Base-by-base conservation (phyloP, 2,888 invertebrate genomes). In the Scrobipalpa atriplicella region DNA sequence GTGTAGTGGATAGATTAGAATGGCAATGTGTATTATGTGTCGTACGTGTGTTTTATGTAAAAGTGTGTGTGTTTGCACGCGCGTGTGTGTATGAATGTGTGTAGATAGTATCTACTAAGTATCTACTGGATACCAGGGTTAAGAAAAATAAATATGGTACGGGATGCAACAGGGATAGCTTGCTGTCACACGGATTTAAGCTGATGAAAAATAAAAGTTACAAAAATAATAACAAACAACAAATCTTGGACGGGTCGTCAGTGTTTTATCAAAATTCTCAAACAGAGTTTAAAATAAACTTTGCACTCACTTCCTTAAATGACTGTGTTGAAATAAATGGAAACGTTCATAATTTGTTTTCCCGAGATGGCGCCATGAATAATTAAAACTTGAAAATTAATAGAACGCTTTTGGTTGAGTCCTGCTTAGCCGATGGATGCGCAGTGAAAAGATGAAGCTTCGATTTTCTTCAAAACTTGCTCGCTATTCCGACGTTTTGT, bases 291-390 rank as follows among this genome's bases (percentile, higher is more conserved):
- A 58, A 58, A 58, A 29, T 58, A 36, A 72, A 74, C 74, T 73
- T 72, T 70, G 66, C 74, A 70, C 71, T 73, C 69, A 72, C 70
- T 65, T 70, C 71, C 36, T 72, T 72, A 70, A 70, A 74, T 73
- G 72, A 58, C 36, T 36, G 73, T 80, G 73, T 73, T 75, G 70
- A 75, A 77, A 75, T 76, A 73, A 78, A 80, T 78, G 78, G 76
- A 79, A 82, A 81, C 77, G 77, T 75, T 72, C 75, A 76, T 73
- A 78, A 78, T 77, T 77, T 75, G 78, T 78, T 80, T 58, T 36
- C 72, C 64, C 73, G 74, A 73, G 75, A 79, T 78, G 76, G 73
- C 75, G 72, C 68, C 68, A 75, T 79, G 78, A 82, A 80, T 82
- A 79, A 80, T 80, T 82, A 77, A 73, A 74, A 73, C 72, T 71